phyloP scores from a whole-genome alignment of 2,888 invertebrate species.

The Zelleria hepariella region DNA sequence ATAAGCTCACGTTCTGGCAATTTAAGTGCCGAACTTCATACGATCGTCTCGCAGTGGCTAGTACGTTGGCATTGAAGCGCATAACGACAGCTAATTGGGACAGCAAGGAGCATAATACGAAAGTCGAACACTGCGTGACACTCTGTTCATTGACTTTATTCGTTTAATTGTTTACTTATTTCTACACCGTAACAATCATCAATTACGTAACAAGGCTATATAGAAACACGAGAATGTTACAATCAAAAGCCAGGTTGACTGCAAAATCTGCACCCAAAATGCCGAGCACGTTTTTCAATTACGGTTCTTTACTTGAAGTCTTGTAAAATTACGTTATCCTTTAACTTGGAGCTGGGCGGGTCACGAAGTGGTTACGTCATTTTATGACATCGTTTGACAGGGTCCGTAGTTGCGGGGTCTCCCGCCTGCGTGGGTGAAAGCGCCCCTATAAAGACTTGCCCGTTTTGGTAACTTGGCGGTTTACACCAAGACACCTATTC shows the following conservation, averaged over 20 bases:
- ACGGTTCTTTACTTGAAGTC: background rate
- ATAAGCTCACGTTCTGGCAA: background rate
- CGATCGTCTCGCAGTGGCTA: background rate
- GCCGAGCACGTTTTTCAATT: background rate
- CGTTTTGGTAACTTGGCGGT: conserved; percentile 30
- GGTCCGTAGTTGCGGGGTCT: conserved; percentile 14
- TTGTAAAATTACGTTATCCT: background rate
- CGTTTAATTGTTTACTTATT: background rate
- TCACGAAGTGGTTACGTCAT: conserved; percentile 7
- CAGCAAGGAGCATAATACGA: background rate
- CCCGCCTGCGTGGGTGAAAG: conserved; percentile 40
- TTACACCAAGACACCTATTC: conserved; percentile 16
- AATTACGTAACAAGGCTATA: background rate
- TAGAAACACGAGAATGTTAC: background rate
- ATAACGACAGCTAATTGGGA: background rate
- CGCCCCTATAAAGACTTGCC: conserved; percentile 27
- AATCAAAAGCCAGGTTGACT: no score
- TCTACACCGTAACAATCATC: background rate
- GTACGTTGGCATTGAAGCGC: background rate
- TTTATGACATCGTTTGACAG: conserved; percentile 3
- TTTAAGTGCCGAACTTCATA: background rate
- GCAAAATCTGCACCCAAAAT: background rate
- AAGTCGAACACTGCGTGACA: background rate
- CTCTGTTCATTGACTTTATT: background rate
- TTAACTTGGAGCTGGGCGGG: background rate